Base-by-base conservation (phyloP, 2,113 vertebrate genomes). In the Cephalopholis sonnerati region DNA sequence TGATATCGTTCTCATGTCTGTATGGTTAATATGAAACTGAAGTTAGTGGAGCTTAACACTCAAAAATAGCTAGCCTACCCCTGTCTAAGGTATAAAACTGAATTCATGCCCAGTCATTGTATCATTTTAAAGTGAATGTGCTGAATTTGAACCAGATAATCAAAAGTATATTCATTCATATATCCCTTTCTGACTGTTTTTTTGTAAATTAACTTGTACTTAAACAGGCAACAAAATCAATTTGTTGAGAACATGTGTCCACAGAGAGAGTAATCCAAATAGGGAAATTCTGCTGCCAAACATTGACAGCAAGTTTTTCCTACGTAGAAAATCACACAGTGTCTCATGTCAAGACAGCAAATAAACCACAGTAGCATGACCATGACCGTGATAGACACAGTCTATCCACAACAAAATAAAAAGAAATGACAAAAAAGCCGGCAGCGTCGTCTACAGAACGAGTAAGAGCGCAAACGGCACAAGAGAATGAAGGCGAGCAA, bases 401-500 rank as follows among this genome's bases (percentile, higher is more conserved):
- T 66, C 46, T 46, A 46, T 79, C 17, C 20, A 13, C 57, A 53
- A 73, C 67, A 84, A 84, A 83, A 63, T 25, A 57, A 66, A 79
- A 81, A 67, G 8, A 64, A 74, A 85, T 79, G 46, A 67, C 29
- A 65, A 62, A 75, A 24, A 85, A 82, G 78, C 75, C 10, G n/a
- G 20, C 86, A 72, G 66, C 75, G 5, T 66, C 27, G 3, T 75
- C 66, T 77, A 74, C 10, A 69, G 57, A 82, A 68, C 65, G 79
- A 81, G 1, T 36, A 64, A 53, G 24, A 75, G 82, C 13, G 17
- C 62, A 82, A 72, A 77, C 36, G 0, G 36, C 36, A 57, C 44
- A 44, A 79, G 62, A 76, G 27, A 68, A 83, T 77, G 50, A 13
- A 68, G 72, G 79, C 77, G 65, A 85, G 85, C 61, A 24, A 84